These are phyloP conservation scores for Trachythela sp. DNA, from an alignment of 64 coral and sea anemone species.

Conservation along the genomic window DNA sequence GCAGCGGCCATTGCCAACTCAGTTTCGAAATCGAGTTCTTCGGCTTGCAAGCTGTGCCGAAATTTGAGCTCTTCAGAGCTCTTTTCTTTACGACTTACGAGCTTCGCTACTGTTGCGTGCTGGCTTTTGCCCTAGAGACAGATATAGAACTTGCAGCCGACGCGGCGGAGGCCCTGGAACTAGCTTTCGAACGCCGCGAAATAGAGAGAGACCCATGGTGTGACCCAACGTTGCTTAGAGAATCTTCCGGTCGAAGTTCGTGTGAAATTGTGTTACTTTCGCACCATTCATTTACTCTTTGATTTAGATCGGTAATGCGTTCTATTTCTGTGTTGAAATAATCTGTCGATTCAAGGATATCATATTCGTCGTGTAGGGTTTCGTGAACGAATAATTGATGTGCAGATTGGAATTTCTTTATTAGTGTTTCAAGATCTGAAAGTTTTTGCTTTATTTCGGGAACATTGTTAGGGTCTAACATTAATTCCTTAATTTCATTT, in stretches of 20 bases:
- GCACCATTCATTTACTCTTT: constrained; percentile 21
- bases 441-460: constrained; percentile 1
- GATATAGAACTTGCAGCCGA: no score
- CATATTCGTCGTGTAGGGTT: constrained; percentile 11
- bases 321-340: constrained; percentile 10
- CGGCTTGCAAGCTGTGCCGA: constrained; percentile 23
- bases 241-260: constrained; percentile 26
- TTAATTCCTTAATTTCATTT: constrained; percentile 28
- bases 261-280: constrained; percentile 10
- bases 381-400: constrained; percentile 26
- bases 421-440: not conserved
- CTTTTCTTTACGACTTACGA: constrained; percentile 25
- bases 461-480: constrained; percentile 23
- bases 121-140: no score
- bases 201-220: not conserved
- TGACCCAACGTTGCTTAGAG: constrained; percentile 32
- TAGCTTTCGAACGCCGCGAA: not conserved
- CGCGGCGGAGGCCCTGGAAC: constrained; percentile 33
- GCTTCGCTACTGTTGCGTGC: constrained; percentile 19
- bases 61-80: constrained; percentile 30
- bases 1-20: no score
- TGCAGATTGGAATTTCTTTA: constrained; percentile 19
- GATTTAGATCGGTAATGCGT: constrained; percentile 27
- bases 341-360: constrained; percentile 27
- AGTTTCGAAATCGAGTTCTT: no score